These are phyloP conservation scores for Meloidogyne floridensis DNA, from an alignment of 1,140 invertebrate species.

Conservation along the genomic window DNA sequence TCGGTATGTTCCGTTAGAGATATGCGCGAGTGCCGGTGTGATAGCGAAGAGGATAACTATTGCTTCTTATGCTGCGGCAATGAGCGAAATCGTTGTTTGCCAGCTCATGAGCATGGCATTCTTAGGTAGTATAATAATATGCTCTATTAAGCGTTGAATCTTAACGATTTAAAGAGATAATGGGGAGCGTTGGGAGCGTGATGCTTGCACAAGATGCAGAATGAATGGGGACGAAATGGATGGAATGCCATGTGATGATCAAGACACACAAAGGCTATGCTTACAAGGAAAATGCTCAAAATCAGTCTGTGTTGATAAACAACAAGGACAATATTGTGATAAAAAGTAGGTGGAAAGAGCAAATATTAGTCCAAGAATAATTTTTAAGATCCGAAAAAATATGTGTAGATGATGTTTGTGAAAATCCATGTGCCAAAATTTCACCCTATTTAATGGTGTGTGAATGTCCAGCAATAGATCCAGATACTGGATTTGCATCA, in stretches of 20 bases:
- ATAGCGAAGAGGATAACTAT: constrained; percentile 64
- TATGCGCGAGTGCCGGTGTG: constrained; percentile 64
- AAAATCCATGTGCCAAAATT: constrained; percentile 63
- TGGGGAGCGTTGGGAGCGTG: constrained; percentile 64
- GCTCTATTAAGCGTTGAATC: neutral
- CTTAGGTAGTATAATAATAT: constrained; percentile 46
- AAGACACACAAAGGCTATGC: constrained; percentile 60
- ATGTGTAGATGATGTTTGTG: constrained; percentile 64
- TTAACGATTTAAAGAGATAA: constrained; percentile 53
- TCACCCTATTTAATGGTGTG: constrained; percentile 65
- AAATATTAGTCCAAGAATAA: neutral
- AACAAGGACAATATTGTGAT: constrained; percentile 60
- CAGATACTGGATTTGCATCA: constrained; percentile 63
- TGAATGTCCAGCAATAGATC: constrained; percentile 62
- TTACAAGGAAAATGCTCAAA: constrained; percentile 66
- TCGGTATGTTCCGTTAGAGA: constrained; percentile 58
- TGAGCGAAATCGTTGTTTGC: constrained; percentile 51
- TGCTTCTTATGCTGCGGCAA: constrained; percentile 65
- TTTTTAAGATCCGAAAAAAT: constrained; percentile 62
- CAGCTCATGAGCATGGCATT: constrained; percentile 62
- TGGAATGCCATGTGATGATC: constrained; percentile 62
- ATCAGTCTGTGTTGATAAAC: constrained; percentile 63
- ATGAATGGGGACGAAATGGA: constrained; percentile 63
- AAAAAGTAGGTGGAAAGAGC: constrained; percentile 54
- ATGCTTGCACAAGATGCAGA: constrained; percentile 58